Evolutionary conservation across 1,140 invertebrate species (phyloP).

Genomic region (Babylonia areolata): DNA sequence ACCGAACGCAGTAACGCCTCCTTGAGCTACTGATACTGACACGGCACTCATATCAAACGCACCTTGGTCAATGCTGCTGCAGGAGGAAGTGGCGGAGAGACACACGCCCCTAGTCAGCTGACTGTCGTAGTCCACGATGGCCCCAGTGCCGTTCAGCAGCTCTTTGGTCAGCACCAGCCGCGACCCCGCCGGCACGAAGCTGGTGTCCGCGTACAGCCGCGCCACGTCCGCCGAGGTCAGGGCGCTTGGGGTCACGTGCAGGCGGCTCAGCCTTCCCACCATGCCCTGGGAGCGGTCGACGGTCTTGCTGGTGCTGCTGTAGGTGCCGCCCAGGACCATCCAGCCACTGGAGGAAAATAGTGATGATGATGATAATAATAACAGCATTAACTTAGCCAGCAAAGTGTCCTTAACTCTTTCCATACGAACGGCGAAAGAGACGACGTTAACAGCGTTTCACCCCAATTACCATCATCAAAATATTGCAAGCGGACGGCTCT

Average conservation of each 20-base stretch:
- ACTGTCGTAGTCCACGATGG: constrained; percentile 41
- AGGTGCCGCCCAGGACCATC: constrained; percentile 39
- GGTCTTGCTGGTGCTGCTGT: neutral
- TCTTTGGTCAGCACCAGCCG: constrained; percentile 25
- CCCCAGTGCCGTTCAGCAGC: constrained; percentile 27
- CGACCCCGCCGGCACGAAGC: neutral
- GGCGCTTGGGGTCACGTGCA: constrained; percentile 4
- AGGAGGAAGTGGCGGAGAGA: neutral
- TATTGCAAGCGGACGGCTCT: too few species aligned
- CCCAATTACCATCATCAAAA: too few species aligned
- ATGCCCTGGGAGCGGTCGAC: constrained; percentile 35
- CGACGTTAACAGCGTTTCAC: too few species aligned
- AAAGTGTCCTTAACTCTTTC: too few species aligned
- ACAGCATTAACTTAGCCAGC: too few species aligned
- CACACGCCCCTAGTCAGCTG: constrained; percentile 33
- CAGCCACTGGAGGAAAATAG: constrained; percentile 33
- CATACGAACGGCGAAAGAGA: too few species aligned
- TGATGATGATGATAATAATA: too few species aligned
- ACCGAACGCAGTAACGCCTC: too few species aligned
- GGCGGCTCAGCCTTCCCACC: constrained; percentile 40
- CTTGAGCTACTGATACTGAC: too few species aligned
- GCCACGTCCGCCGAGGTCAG: constrained; percentile 17
- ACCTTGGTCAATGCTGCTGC: constrained; percentile 12
- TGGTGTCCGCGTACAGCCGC: constrained; percentile 19
- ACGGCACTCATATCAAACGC: too few species aligned